These are phyloP conservation scores for Murina feae DNA, from an alignment of 2,113 vertebrate species.

Conservation along the genomic window DNA sequence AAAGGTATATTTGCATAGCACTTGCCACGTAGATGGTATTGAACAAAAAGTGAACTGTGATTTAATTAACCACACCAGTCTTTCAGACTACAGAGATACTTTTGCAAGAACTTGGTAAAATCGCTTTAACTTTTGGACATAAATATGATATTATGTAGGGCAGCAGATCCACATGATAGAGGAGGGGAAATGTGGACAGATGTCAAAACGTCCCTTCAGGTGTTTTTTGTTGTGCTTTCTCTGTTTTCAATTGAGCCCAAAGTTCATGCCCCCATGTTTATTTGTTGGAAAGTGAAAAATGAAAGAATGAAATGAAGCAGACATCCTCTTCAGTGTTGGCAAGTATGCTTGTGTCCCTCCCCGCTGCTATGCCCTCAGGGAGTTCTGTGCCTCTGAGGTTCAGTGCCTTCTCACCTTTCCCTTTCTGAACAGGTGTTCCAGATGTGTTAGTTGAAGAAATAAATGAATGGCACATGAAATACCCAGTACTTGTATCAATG, in stretches of 20 bases:
- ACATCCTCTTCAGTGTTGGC: background rate
- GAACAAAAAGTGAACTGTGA: background rate
- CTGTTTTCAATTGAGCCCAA: background rate
- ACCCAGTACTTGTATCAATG: background rate
- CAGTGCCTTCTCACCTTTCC: background rate
- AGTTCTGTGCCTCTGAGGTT: background rate
- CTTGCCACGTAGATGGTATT: background rate
- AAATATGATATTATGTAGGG: background rate
- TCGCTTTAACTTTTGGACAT: background rate
- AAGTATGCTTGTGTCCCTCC: background rate
- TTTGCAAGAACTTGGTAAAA: background rate
- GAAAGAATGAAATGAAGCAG: too few species aligned
- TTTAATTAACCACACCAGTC: background rate
- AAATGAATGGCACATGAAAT: background rate
- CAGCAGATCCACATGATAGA: background rate
- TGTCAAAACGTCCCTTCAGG: background rate
- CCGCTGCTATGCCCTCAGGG: background rate
- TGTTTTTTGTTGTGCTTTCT: background rate
- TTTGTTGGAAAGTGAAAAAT: background rate
- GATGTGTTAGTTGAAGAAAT: background rate
- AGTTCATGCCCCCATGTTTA: background rate
- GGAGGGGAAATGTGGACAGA: background rate
- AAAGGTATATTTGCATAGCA: background rate
- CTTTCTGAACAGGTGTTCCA: background rate
- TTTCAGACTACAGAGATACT: background rate